Base-by-base conservation (phyloP, 2,797 vertebrate species). In the Phyllotis vaccarum region DNA sequence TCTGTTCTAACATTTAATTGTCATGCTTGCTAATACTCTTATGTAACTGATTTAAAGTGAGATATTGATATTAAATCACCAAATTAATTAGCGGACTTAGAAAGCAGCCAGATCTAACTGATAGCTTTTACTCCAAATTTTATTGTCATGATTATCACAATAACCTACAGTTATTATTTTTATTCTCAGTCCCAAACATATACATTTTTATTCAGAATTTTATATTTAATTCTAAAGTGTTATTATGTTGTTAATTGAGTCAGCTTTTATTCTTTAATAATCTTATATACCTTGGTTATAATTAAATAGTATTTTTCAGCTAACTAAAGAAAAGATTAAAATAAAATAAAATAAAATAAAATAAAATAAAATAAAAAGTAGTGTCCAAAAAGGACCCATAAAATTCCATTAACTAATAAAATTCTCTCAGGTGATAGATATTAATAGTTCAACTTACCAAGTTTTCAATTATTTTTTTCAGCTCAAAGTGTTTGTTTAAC, bases 391-490 rank as follows among this genome's bases (percentile, higher is more conserved):
- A 54, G 62, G 91, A 83, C 24, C 17, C 13, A 91, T 78, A 83
- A 10, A 24, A 68, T 91, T 49, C 34, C 62, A 74, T 27, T n/a
- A 68, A 68, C 94, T 87, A 85, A 91, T 43, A 79, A 93, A 92
- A 62, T 70, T 75, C 2, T 75, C n/a, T 74, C 64, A 37, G 79
- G 40, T 86, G 24, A 86, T 83, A 62, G 75, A 87, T 75, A 80
- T 92, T 87, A n/a, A 52, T 79, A 58, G 83, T 7, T 81, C 31
- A 92, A 5, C 8, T 83, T 89, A 88, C 89, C 31, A 95, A n/a
- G 11, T 88, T 92, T 90, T 62, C 19, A 91, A 81, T 85, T 91
- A 79, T 76, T 62, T 93, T 93, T 97, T 93, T 93, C 46, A 19
- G 19, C 37, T 86, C 74, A 81, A 10, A 62, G 37, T 81, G n/a